Evolutionary conservation across 2,113 vertebrate species (phyloP).

Genomic region (Salvelinus sp.): DNA sequence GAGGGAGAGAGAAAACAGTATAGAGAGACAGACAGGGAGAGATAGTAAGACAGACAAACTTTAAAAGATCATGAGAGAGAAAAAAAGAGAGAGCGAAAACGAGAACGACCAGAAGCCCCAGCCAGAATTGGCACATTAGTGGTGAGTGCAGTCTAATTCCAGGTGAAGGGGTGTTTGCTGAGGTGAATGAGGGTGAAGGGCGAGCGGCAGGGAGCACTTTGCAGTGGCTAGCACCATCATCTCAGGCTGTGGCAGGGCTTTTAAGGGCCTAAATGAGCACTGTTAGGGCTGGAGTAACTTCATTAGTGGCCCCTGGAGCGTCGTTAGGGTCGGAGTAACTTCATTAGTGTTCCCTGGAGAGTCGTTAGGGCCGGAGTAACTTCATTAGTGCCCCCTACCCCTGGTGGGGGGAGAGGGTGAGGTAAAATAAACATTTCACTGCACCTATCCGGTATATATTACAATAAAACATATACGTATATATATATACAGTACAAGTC

Average conservation of each 20-base stretch:
- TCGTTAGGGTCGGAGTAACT: not conserved
- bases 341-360: not conserved
- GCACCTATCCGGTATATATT: too few species aligned
- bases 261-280: conserved; percentile 48
- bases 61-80: not conserved
- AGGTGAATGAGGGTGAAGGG: conserved; percentile 31
- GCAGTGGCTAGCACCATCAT: conserved; percentile 31
- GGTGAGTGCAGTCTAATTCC: conserved; percentile 18
- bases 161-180: conserved; percentile 50
- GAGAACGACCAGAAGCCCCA: not conserved
- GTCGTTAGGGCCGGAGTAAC: not conserved
- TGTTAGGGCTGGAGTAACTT: conserved; percentile 49
- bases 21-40: not conserved
- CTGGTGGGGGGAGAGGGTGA: conserved; percentile 15
- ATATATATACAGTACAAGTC: too few species aligned
- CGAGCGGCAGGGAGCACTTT: conserved; percentile 52
- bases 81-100: not conserved
- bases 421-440: too few species aligned
- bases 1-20: not conserved
- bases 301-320: conserved; percentile 50
- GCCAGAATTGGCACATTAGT: not conserved
- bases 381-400: too few species aligned
- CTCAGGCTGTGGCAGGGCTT: conserved; percentile 34
- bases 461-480: too few species aligned
- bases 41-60: not conserved